phyloP scores from a whole-genome alignment of 37 sponge, comb jelly and placozoan species.

The Halisarca cf. caerulea region DNA sequence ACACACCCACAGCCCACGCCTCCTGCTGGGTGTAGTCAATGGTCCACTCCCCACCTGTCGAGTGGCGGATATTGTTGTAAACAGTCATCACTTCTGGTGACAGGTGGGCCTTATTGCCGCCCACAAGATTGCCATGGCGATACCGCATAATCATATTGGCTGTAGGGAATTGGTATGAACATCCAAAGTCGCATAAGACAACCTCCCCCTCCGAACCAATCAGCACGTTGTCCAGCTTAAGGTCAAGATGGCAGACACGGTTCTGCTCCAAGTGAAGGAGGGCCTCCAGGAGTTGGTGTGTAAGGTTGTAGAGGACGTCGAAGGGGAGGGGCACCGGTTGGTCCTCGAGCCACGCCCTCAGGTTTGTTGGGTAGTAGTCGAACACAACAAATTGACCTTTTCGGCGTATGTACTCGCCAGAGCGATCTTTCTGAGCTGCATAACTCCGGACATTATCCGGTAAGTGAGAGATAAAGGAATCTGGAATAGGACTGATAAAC shows the following conservation, averaged over 20 bases:
- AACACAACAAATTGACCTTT: constrained; percentile 74
- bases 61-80: constrained; percentile 26
- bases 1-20: constrained; percentile 69
- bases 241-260: constrained; percentile 65
- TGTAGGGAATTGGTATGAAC: constrained; percentile 73
- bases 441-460: constrained; percentile 27
- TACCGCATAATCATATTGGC: constrained; percentile 32
- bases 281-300: constrained; percentile 43
- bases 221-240: constrained; percentile 71
- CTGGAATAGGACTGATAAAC: constrained; percentile 75
- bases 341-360: constrained; percentile 32
- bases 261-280: constrained; percentile 41
- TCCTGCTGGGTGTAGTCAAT: constrained; percentile 57
- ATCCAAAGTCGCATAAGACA: constrained; percentile 81
- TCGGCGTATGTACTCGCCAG: constrained; percentile 24
- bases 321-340: constrained; percentile 19
- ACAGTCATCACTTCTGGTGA: constrained; percentile 69
- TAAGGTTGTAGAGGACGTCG: constrained; percentile 9
- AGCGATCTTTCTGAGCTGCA: constrained; percentile 33
- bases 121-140: constrained; percentile 50
- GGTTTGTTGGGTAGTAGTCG: constrained; percentile 57
- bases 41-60: neutral
- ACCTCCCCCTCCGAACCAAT: constrained; percentile 40
- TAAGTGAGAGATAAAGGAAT: constrained; percentile 36
- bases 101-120: constrained; percentile 78